Evolutionary conservation across 1,140 invertebrate genomes (phyloP).

Genomic region (Zophobas morio): DNA sequence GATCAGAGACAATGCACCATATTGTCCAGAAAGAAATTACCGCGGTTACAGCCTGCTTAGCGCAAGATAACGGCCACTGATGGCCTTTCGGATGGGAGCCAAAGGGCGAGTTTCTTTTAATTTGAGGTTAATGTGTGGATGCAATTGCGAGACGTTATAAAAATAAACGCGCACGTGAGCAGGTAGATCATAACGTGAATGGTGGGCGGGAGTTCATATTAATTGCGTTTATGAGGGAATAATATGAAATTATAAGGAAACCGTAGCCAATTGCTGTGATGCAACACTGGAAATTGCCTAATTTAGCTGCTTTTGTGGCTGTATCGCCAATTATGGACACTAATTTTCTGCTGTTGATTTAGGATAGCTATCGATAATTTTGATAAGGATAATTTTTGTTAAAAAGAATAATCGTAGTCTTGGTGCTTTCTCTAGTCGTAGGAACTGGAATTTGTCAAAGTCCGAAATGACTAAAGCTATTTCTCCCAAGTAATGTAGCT

Average conservation of each 20-base stretch:
- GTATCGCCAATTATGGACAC: neutral
- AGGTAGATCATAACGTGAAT: neutral
- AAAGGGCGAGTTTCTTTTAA: conserved; percentile 29
- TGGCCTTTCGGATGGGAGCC: neutral
- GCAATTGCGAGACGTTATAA: conserved; percentile 24
- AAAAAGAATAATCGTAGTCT: no score
- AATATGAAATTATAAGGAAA: conserved; percentile 18
- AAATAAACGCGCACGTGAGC: conserved; percentile 28
- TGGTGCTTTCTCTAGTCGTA: no score
- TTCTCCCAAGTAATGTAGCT: neutral
- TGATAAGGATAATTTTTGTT: no score
- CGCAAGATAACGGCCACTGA: neutral
- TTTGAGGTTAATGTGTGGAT: conserved; percentile 18
- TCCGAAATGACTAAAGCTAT: neutral
- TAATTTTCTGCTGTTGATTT: neutral
- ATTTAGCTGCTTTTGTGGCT: neutral
- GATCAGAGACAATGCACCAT: conserved; percentile 1
- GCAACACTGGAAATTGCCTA: neutral
- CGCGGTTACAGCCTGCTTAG: neutral
- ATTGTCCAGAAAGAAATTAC: conserved; percentile 9
- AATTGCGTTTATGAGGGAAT: neutral
- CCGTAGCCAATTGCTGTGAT: neutral
- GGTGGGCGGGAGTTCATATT: no score
- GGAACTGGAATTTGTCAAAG: no score
- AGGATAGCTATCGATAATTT: neutral